phyloP scores from a whole-genome alignment of 2,797 vertebrate genomes.

The Rhinophrynus dorsalis region DNA sequence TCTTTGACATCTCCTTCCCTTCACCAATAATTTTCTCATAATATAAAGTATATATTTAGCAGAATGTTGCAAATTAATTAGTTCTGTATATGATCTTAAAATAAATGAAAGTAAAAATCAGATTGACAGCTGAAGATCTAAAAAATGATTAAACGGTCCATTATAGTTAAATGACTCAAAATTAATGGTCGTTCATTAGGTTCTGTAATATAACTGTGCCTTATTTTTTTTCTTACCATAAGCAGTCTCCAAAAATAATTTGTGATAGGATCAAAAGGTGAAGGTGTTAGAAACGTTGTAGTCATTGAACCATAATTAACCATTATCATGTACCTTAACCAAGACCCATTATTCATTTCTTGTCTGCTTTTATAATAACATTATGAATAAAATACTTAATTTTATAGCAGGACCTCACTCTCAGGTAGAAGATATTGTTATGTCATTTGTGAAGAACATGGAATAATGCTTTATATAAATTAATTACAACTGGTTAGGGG shows the following conservation, averaged over 20 bases:
- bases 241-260: background rate
- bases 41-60: no score
- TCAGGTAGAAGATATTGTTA: no score
- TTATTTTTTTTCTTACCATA: background rate
- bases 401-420: background rate
- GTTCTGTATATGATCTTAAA: background rate
- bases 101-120: background rate
- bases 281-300: background rate
- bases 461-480: no score
- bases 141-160: background rate
- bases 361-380: background rate
- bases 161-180: background rate
- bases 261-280: slow-evolving; percentile 6
- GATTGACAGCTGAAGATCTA: background rate
- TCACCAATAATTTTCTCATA: no score
- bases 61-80: background rate
- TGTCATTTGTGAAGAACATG: no score
- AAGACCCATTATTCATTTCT: background rate
- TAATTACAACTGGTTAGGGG: no score
- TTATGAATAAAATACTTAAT: no score
- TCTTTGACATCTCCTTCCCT: no score
- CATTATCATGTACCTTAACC: background rate
- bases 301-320: background rate
- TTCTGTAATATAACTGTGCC: background rate
- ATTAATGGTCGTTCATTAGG: background rate